Base-by-base conservation (phyloP, 1,140 invertebrate species). In the Caenorhabditis brenneri region DNA sequence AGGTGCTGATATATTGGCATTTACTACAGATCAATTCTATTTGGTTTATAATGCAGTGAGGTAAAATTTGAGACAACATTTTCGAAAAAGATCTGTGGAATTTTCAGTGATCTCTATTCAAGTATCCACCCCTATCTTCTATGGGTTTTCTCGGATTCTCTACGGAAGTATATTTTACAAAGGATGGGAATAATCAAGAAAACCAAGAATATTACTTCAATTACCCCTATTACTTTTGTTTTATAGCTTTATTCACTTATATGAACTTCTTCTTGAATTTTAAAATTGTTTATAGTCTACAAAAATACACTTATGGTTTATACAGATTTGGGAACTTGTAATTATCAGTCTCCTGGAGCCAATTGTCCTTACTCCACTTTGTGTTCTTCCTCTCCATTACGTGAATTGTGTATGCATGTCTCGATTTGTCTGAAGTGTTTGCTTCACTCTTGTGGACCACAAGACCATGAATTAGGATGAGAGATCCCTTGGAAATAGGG, bases 371-470 rank as follows among this genome's bases (percentile, higher is more conserved):
- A 0, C 94, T 94, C 91, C 95, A 98, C 79, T 93, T 92, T 0
- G 94, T 94, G 53, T 94, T 92, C 19, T 94, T 92, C 79, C 93
- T 93, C 91, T 99, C 97, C 79, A 95, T 93, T 0, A 97, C 93
- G 91, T 99, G 97, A 91, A 97, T 98, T 6, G 97, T 98, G 91
- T 99, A 99, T 3, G 95, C 95, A 87, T 96, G 95, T 80, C 97
- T 93, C n/a, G 95, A 94, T 79, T 94, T 93, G 0, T 93, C 88
- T 0, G 96, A 97, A 80, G 92, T 93, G 91, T 99, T 99, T 9
- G 93, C 91, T 53, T 95, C 94, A 89, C 96, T 98, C 89, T 94
- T 95, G 90, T 99, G 97, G 0, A 98, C 94, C 2, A 98, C 96
- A 90, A 95, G 93, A 0, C 96, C 96, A 88, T 99, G 94, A 69